These are phyloP conservation scores for Pyxicephalus adspersus DNA, from an alignment of 2,113 vertebrate species.

Conservation along the genomic window DNA sequence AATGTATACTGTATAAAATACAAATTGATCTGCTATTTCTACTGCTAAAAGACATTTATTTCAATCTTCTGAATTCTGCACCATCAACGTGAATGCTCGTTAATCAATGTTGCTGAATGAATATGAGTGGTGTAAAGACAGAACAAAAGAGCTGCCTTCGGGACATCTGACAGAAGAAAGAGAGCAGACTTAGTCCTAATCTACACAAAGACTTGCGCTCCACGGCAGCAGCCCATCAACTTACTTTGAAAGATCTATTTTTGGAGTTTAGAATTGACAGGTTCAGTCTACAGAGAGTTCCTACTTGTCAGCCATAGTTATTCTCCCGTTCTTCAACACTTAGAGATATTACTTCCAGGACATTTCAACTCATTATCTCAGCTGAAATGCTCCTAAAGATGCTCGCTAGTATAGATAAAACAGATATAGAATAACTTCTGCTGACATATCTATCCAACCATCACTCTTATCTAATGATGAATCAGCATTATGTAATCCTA, in stretches of 20 bases:
- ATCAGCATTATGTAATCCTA: constrained; percentile 15
- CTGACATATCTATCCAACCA: constrained; percentile 58
- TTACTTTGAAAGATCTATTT: constrained; percentile 36
- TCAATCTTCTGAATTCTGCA: constrained; percentile 15
- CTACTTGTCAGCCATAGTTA: constrained; percentile 56
- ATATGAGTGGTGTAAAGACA: constrained; percentile 28
- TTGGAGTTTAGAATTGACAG: constrained; percentile 45
- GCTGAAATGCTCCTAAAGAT: constrained; percentile 54
- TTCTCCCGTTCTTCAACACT: constrained; percentile 57
- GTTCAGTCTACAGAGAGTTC: constrained; percentile 58
- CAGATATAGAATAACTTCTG: constrained; percentile 43
- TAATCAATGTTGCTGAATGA: constrained; percentile 45
- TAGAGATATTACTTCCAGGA: constrained; percentile 61
- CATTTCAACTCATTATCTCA: constrained; percentile 59
- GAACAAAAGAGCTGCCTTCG: constrained; percentile 39
- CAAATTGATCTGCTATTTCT: constrained; percentile 29
- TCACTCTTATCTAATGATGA: constrained; percentile 36
- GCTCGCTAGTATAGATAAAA: constrained; percentile 52
- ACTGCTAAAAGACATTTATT: constrained; percentile 27
- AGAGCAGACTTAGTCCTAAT: constrained; percentile 35
- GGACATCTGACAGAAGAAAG: constrained; percentile 50
- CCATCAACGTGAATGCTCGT: constrained; percentile 33
- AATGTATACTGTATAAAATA: constrained; percentile 42
- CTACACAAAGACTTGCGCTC: constrained; percentile 44
- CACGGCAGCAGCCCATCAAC: constrained; percentile 15